Conservation (phyloP, 2,797 vertebrate species). For the Enteromius viviparus region DNA sequence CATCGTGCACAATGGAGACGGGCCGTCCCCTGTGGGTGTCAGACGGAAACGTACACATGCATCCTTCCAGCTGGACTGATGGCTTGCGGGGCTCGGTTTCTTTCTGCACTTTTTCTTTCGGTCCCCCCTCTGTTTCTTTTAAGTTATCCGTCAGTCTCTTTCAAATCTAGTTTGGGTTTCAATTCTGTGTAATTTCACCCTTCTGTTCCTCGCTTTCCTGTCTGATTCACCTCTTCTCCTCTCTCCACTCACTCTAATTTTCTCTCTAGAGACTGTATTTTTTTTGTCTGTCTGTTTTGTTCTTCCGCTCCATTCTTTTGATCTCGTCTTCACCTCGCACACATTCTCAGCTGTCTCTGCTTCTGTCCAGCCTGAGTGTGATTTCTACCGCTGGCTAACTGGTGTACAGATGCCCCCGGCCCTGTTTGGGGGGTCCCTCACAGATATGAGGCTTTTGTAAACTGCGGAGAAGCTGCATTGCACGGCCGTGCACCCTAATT, state of each 20-base stretch:
- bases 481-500: not conserved
- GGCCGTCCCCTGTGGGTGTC: constrained; percentile 45
- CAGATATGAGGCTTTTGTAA: not conserved
- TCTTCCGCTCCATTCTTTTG: constrained; percentile 33
- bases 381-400: constrained; percentile 5
- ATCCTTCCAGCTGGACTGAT: constrained; percentile 62
- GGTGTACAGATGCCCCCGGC: not conserved
- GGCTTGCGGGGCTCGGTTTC: constrained; percentile 65
- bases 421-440: not conserved
- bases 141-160: constrained; percentile 56
- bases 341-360: constrained; percentile 9
- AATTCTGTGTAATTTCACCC: constrained; percentile 42
- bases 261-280: constrained; percentile 16
- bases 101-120: constrained; percentile 48
- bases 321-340: constrained; percentile 8
- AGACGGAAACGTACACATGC: constrained; percentile 38
- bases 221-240: constrained; percentile 72
- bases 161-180: constrained; percentile 54
- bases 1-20: constrained; percentile 38
- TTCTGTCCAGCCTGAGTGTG: constrained; percentile 2
- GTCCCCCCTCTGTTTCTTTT: constrained; percentile 53
- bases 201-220: constrained; percentile 62
- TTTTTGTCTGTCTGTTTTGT: constrained; percentile 31
- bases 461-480: not conserved
- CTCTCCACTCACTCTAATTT: constrained; percentile 55